Evolutionary conservation across 1,140 invertebrate species (phyloP).

Genomic region (Amphibalanus amphitrite): DNA sequence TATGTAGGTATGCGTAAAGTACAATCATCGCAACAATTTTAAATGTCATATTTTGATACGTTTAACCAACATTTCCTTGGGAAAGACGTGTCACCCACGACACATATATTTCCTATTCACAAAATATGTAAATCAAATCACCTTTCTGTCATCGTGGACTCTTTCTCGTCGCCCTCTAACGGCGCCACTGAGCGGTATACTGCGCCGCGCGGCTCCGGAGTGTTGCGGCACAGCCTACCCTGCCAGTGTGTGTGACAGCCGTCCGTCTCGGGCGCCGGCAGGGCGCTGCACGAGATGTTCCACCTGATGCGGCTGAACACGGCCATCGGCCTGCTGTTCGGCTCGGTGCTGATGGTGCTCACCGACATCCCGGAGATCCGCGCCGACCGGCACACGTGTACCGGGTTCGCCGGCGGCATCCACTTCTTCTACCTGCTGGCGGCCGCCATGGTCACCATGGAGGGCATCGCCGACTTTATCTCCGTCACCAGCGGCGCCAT

Average conservation of each 20-base stretch:
- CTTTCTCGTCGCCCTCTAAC: neutral
- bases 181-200: too few species aligned
- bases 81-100: neutral
- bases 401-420: slow-evolving; percentile 20
- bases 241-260: neutral
- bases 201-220: neutral
- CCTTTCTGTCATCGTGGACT: neutral
- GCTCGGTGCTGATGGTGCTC: slow-evolving; percentile 17
- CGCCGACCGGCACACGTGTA: slow-evolving; percentile 18
- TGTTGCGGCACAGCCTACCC: too few species aligned
- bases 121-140: neutral
- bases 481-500: slow-evolving; percentile 22
- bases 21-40: neutral
- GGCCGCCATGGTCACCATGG: slow-evolving; percentile 19
- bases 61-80: neutral
- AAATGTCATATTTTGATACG: neutral
- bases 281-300: slow-evolving; percentile 22
- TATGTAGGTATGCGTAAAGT: neutral
- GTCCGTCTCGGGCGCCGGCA: slow-evolving; percentile 7
- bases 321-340: slow-evolving; percentile 17
- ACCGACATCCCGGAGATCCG: slow-evolving; percentile 17
- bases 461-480: slow-evolving; percentile 21
- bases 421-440: slow-evolving; percentile 22
- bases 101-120: neutral
- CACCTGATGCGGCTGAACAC: slow-evolving; percentile 22